Conservation (phyloP, 2,113 vertebrate genomes). For the Cavia porcellus region DNA sequence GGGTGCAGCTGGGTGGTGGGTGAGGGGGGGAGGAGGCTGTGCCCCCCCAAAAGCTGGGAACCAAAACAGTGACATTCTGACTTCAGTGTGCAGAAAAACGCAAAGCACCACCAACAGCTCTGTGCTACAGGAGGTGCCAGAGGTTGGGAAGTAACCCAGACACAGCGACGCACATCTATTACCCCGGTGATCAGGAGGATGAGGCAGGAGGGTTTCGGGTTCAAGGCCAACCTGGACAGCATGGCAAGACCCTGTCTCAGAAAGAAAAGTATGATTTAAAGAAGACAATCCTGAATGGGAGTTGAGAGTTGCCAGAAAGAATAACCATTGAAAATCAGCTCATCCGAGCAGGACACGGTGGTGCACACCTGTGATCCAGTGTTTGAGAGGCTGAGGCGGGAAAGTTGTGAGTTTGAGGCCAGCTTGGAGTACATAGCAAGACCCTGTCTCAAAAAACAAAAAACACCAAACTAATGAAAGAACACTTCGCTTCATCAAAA, state of each 20-base stretch:
- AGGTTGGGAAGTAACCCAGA: not conserved
- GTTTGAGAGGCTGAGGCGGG: not conserved
- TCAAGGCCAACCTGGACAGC: not conserved
- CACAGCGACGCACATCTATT: not conserved
- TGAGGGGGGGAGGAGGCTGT: not conserved
- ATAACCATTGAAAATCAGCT: too few species aligned
- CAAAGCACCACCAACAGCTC: not conserved
- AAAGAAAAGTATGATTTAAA: not conserved
- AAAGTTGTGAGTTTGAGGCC: not conserved
- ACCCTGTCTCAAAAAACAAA: not conserved
- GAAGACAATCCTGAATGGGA: not conserved
- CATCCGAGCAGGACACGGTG: not conserved
- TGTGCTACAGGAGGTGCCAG: not conserved
- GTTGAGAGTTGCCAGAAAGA: not conserved
- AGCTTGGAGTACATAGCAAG: not conserved
- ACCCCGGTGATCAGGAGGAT: not conserved
- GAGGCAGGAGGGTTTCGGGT: not conserved
- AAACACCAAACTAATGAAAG: not conserved
- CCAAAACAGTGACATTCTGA: not conserved
- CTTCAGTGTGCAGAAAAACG: not conserved
- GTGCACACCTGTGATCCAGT: not conserved
- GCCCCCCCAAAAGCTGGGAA: not conserved
- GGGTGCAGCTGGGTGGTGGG: not conserved
- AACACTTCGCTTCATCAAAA: not conserved
- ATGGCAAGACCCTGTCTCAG: not conserved